Percentiles rank a stretch among this genome's conserved stretches.
Evolutionary conservation across 92 coral and sea anemone species (phyloP).

Genomic region (Montipora capitata): DNA sequence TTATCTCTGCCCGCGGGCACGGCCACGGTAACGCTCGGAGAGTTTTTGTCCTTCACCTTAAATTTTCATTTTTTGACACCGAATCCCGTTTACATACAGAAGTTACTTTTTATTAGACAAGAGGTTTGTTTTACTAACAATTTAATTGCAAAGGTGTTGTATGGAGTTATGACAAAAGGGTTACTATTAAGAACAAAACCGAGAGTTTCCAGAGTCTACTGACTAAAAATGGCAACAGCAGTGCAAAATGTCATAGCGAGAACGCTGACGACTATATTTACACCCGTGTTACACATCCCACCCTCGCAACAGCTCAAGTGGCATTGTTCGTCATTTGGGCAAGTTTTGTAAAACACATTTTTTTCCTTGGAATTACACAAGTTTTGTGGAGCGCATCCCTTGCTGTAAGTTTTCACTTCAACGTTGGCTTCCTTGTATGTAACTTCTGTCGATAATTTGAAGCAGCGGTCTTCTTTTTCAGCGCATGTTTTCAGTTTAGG

Average conservation of each 20-base stretch:
- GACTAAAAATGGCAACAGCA: neutral
- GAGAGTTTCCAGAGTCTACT: too few species aligned
- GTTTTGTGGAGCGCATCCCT: conserved; percentile 15
- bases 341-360: neutral
- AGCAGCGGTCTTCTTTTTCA: neutral
- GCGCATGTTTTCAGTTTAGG: neutral
- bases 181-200: too few species aligned
- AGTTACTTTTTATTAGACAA: too few species aligned
- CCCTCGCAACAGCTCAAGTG: conserved; percentile 65
- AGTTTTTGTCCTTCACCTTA: too few species aligned
- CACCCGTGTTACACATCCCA: conserved; percentile 73
- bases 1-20: too few species aligned
- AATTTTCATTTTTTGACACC: too few species aligned
- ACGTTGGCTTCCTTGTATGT: neutral
- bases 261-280: conserved; percentile 24
- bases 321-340: conserved; percentile 40
- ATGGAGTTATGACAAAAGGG: too few species aligned
- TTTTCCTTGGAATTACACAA: neutral
- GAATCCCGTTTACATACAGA: too few species aligned
- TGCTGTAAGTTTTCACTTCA: neutral
- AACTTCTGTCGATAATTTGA: conserved; percentile 2
- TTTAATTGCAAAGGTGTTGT: too few species aligned
- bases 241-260: conserved; percentile 6
- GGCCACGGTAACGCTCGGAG: too few species aligned
- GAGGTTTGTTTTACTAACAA: too few species aligned